These are phyloP conservation scores for Frankliniella fusca DNA, from an alignment of 2,888 invertebrate species.

Conservation along the genomic window DNA sequence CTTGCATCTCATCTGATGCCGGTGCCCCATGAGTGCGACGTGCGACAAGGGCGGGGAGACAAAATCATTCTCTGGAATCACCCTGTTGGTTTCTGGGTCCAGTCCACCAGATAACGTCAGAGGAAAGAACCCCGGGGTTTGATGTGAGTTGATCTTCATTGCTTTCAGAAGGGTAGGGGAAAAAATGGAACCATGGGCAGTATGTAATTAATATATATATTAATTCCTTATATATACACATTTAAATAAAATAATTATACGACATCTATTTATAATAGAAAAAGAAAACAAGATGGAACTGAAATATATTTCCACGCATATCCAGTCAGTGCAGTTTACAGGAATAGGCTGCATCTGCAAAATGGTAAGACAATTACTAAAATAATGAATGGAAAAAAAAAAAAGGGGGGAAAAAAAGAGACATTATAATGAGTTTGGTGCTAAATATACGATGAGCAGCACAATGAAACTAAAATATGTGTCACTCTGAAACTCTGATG, in stretches of 20 bases:
- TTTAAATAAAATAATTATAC: constrained; percentile 26
- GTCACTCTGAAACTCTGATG: not conserved
- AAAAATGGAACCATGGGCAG: not conserved
- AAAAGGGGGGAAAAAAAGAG: not conserved
- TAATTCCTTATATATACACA: constrained; percentile 23
- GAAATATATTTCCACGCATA: constrained; percentile 17
- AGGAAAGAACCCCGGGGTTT: too few relatives aligned
- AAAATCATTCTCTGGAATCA: too few relatives aligned
- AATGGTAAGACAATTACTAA: not conserved
- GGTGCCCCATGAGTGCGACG: too few relatives aligned
- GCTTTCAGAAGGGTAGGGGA: too few relatives aligned
- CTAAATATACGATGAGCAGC: not conserved
- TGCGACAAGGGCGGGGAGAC: too few relatives aligned
- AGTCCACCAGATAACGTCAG: too few relatives aligned
- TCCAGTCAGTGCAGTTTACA: constrained; percentile 17
- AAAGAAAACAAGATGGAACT: constrained; percentile 23
- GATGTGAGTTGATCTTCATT: too few relatives aligned
- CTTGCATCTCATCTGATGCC: too few relatives aligned
- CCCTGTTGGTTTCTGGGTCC: too few relatives aligned
- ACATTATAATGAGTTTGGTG: not conserved
- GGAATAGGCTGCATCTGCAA: constrained; percentile 7
- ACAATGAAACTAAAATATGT: not conserved
- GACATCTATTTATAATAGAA: constrained; percentile 23
- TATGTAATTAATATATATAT: constrained; percentile 24
- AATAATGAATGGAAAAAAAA: too few relatives aligned